Evolutionary conservation across 2,797 vertebrate species (phyloP).

Genomic region (Pangasius mekongensis): DNA sequence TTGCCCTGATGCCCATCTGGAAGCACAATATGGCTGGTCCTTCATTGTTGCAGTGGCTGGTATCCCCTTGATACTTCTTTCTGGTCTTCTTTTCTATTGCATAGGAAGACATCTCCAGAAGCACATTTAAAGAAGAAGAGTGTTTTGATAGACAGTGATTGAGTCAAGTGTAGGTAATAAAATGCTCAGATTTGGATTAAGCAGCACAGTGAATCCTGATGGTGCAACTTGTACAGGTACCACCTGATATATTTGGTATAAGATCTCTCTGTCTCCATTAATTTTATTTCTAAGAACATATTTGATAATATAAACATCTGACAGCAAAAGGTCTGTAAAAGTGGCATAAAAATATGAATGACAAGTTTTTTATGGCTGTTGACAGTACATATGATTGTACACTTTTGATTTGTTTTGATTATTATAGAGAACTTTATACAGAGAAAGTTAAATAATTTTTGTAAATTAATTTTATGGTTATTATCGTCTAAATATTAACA

Average conservation of each 20-base stretch:
- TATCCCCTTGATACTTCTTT: conserved; percentile 78
- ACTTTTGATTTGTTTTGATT: too few relatives aligned
- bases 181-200: neutral
- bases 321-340: too few relatives aligned
- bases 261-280: too few relatives aligned
- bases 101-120: conserved; percentile 72
- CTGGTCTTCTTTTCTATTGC: conserved; percentile 83
- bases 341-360: too few relatives aligned
- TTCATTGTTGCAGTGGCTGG: conserved; percentile 82
- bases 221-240: neutral
- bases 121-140: conserved; percentile 61
- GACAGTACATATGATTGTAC: too few relatives aligned
- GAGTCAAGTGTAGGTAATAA: neutral
- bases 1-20: conserved; percentile 67
- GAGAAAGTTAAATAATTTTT: too few relatives aligned
- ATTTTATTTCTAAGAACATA: too few relatives aligned
- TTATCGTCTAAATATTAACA: too few relatives aligned
- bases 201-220: neutral
- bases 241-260: neutral
- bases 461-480: too few relatives aligned
- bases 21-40: conserved; percentile 81
- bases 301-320: too few relatives aligned
- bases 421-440: too few relatives aligned
- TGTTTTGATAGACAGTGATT: neutral
- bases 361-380: too few relatives aligned